phyloP scores from a whole-genome alignment of 2,888 invertebrate species.

The Troides oblongomaculatus region DNA sequence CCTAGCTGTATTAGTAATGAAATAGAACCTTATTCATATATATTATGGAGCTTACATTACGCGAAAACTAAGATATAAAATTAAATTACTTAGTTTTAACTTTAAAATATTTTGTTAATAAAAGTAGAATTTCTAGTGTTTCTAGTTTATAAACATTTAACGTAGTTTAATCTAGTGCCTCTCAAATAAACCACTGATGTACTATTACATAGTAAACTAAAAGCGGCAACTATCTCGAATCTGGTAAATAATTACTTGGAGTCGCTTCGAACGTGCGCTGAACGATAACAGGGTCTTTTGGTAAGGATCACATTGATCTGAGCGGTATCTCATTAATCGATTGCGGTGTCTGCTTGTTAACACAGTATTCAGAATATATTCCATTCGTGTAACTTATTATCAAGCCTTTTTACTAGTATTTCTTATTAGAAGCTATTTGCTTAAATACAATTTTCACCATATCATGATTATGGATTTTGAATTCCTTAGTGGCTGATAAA shows the following conservation, averaged over 20 bases:
- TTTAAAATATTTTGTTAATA: no score
- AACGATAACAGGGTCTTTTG: slow-evolving; percentile 25
- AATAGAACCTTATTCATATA: no score
- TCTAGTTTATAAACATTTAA: neutral
- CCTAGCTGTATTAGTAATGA: no score
- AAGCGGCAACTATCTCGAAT: slow-evolving; percentile 12
- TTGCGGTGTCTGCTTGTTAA: slow-evolving; percentile 13
- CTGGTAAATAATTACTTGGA: slow-evolving; percentile 26
- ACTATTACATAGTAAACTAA: neutral
- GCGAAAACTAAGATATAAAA: no score
- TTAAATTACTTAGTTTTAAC: no score
- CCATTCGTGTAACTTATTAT: slow-evolving; percentile 6
- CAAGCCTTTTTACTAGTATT: neutral
- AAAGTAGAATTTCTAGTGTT: neutral
- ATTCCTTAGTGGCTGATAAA: no score
- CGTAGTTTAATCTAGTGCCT: neutral
- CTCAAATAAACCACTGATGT: neutral
- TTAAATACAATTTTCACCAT: no score
- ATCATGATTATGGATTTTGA: no score
- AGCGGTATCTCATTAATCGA: slow-evolving; percentile 27
- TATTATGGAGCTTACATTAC: no score
- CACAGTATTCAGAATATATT: slow-evolving; percentile 6
- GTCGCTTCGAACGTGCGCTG: slow-evolving; percentile 21
- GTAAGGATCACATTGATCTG: slow-evolving; percentile 26
- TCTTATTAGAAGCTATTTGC: no score